These are phyloP conservation scores for Toxostoma redivivum DNA, from an alignment of 2,113 vertebrate species.

Conservation along the genomic window DNA sequence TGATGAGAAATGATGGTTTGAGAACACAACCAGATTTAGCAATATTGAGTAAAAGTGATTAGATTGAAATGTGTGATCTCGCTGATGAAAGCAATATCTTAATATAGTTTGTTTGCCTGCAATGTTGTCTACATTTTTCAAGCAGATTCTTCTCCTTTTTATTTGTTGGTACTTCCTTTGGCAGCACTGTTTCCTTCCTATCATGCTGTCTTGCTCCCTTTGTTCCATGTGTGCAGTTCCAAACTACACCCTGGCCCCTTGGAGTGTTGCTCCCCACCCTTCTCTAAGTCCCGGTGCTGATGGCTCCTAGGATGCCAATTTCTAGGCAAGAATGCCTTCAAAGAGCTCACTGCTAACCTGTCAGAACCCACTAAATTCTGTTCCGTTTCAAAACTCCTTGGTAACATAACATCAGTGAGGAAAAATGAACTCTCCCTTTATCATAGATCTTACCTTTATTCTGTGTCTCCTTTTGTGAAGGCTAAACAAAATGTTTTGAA, in stretches of 20 bases:
- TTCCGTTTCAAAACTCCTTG: background rate
- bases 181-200: background rate
- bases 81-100: background rate
- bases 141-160: background rate
- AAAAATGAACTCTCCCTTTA: background rate
- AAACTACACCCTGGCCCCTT: background rate
- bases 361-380: background rate
- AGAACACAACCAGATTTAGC: background rate
- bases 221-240: background rate
- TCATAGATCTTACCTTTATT: background rate
- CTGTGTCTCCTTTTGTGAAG: accelerated
- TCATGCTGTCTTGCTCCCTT: accelerated
- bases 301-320: background rate
- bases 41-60: background rate
- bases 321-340: background rate
- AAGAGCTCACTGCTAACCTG: background rate
- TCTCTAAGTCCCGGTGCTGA: background rate
- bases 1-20: background rate
- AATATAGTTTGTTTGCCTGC: background rate
- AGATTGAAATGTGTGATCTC: background rate
- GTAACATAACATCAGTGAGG: background rate
- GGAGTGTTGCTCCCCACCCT: background rate
- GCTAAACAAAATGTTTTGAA: background rate
- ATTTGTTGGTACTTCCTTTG: background rate
- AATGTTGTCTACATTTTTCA: background rate